Evolutionary conservation across 2,797 vertebrate species (phyloP).

Genomic region (Nyctalus aviator): DNA sequence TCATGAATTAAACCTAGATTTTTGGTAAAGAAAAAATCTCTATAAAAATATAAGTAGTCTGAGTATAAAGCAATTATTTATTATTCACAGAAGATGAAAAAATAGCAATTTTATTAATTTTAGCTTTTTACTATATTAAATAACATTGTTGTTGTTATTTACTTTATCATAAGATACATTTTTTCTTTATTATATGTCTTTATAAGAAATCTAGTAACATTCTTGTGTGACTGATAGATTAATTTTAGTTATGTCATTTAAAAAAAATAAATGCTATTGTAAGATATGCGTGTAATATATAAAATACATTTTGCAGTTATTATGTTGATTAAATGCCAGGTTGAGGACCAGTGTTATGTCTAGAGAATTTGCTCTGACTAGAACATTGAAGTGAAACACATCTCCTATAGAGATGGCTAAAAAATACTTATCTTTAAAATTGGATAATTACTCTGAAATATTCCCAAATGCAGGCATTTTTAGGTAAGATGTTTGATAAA

Average conservation of each 20-base stretch:
- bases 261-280: neutral
- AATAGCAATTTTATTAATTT: slow-evolving; percentile 13
- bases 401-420: neutral
- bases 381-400: neutral
- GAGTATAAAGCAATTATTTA: neutral
- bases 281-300: neutral
- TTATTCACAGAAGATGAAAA: neutral
- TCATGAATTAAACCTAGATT: neutral
- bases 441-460: neutral
- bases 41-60: neutral
- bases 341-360: neutral
- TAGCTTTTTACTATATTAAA: neutral
- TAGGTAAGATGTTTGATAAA: slow-evolving; percentile 48
- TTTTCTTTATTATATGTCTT: slow-evolving; percentile 52
- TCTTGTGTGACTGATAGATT: neutral
- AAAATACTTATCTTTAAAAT: slow-evolving; percentile 49
- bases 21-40: slow-evolving; percentile 35
- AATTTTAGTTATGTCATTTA: slow-evolving; percentile 19
- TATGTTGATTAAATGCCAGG: neutral
- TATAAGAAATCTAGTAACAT: slow-evolving; percentile 9
- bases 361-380: slow-evolving; percentile 27
- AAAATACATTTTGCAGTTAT: neutral
- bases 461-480: slow-evolving; percentile 45
- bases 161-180: neutral
- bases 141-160: slow-evolving; percentile 9